Conservation (phyloP, 2,888 invertebrate genomes). For the Oligia latruncula region DNA sequence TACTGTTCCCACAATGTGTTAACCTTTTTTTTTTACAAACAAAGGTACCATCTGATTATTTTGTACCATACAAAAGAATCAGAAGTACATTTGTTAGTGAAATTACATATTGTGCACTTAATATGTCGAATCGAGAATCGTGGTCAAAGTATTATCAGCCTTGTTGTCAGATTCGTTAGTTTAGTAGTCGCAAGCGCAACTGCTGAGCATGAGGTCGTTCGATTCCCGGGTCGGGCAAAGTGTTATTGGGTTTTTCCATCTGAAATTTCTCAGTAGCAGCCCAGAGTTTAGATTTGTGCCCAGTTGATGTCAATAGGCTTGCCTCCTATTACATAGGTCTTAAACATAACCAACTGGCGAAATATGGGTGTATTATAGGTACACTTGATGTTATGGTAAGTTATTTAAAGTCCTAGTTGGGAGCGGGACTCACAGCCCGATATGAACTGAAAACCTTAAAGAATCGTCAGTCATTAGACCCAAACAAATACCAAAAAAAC, state of each 20-base stretch:
- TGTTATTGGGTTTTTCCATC: neutral
- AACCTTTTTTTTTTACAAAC: too few species aligned
- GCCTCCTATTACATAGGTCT: neutral
- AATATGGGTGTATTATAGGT: too few species aligned
- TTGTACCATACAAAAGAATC: neutral
- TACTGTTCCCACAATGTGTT: too few species aligned
- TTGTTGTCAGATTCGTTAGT: neutral
- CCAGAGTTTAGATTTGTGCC: neutral
- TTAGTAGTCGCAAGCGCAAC: neutral
- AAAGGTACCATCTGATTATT: too few species aligned
- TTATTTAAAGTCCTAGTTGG: too few species aligned
- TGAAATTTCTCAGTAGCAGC: neutral
- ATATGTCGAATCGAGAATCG: neutral
- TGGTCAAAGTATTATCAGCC: neutral
- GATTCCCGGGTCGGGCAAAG: too few species aligned
- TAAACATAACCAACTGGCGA: too few species aligned
- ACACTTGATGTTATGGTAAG: too few species aligned
- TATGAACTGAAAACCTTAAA: neutral
- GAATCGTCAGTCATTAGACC: too few species aligned
- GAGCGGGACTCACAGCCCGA: too few species aligned
- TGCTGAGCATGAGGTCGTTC: neutral
- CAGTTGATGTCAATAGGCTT: neutral
- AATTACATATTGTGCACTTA: neutral
- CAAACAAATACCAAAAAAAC: neutral
- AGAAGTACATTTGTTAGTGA: neutral